Conservation (phyloP, 2,113 vertebrate species). For the Silurus meridionalis region DNA sequence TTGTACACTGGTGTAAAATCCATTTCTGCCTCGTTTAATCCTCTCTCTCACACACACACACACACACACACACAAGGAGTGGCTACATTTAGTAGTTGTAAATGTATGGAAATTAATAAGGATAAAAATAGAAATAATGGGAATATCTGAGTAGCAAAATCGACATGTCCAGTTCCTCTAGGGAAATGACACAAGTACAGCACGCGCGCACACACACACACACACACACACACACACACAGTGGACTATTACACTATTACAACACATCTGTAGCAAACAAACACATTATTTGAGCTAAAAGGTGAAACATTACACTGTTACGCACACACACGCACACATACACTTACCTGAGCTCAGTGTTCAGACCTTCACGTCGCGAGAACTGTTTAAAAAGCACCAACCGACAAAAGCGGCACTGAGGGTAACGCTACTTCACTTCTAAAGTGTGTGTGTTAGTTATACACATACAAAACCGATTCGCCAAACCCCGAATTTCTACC, state of each 20-base stretch:
- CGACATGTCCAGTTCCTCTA: background rate
- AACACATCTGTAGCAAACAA: background rate
- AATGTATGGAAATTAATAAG: background rate
- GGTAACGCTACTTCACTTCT: background rate
- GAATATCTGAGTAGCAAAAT: background rate
- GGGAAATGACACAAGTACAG: slow-evolving; percentile 13
- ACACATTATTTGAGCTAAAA: background rate
- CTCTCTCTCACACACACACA: background rate
- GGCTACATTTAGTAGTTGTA: background rate
- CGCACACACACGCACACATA: background rate
- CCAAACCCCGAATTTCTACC: background rate
- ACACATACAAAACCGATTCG: background rate
- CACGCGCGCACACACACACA: background rate
- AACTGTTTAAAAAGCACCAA: slow-evolving; percentile 8
- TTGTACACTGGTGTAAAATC: too few species aligned
- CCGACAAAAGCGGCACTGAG: background rate
- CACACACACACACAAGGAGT: slow-evolving; percentile 24
- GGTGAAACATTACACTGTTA: background rate
- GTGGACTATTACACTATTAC: background rate
- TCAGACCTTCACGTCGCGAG: background rate
- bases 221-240: background rate
- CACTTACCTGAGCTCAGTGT: slow-evolving; percentile 19
- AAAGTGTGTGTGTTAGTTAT: background rate
- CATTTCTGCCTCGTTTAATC: too few species aligned
- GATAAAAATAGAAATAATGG: background rate